phyloP scores from a whole-genome alignment of 2,113 vertebrate genomes.

The Carassius gibelio region DNA sequence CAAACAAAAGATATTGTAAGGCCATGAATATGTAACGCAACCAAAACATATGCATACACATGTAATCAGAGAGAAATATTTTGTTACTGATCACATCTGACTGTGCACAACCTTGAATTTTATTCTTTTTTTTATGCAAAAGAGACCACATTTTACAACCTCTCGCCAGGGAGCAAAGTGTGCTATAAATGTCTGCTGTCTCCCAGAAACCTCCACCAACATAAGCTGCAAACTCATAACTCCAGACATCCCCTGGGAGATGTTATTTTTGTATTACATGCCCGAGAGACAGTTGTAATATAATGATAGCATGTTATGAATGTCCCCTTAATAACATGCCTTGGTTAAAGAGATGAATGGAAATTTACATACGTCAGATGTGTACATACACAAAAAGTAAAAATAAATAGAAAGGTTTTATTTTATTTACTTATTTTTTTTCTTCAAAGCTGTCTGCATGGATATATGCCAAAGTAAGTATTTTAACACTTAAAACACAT shows the following conservation, averaged over 20 bases:
- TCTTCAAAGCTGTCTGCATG: background rate
- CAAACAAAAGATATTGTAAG: conserved; percentile 1
- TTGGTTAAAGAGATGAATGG: background rate
- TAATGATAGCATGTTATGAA: conserved; percentile 33
- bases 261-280: conserved; percentile 23
- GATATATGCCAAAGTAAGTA: too few relatives aligned
- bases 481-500: background rate
- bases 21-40: conserved; percentile 19
- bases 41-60: conserved; percentile 20
- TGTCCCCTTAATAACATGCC: conserved; percentile 9
- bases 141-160: background rate
- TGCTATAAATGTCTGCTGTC: conserved; percentile 16
- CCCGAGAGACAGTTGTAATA: background rate
- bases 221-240: conserved; percentile 24
- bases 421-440: too few relatives aligned
- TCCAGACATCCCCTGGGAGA: conserved; percentile 12
- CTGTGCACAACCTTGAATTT: background rate
- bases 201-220: background rate
- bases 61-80: conserved; percentile 20
- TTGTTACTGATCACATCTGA: conserved; percentile 8
- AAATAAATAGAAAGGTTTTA: too few relatives aligned
- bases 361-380: background rate
- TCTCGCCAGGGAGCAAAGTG: background rate
- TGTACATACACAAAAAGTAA: background rate
- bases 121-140: background rate